Evolutionary conservation across 2,113 vertebrate genomes (phyloP), one percentile per base, ranked within the genome.

Genomic region (Corythoichthys intestinalis): DNA sequence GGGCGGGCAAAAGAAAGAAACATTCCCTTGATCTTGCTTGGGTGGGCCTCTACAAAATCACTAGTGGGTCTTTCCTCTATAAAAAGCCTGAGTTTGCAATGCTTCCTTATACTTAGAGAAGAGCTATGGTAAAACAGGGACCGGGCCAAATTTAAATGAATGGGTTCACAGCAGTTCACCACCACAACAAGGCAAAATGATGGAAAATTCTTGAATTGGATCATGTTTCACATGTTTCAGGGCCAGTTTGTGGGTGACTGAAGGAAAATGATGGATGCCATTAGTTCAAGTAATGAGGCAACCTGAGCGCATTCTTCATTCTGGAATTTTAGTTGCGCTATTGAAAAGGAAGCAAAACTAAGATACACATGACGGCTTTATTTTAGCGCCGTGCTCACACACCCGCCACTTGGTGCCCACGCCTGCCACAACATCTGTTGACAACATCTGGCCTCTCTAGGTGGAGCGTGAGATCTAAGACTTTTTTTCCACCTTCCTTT

Each of bases 1-100:
- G 82, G 65, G 71, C 77, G 66, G 68, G 66, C 37, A 20, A 38
- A 80, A 73, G 78, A 70, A 81, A 81, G 69, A 71, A 75, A 74
- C 66, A 64, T 48, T 71, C 80, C 81, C 84, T 86, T 89, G 83
- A 88, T 89, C 77, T 91, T 58, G 54, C 73, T 62, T 90, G 90
- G 90, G 90, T 91, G 90, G 91, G 89, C 87, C 85, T 77, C 77
- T 67, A 56, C 88, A 83, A 87, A 87, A 89, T 89, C 84, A 83
- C 35, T 46, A 86, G 72, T 71, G 76, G 34, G 70, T 50, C 72
- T 77, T 53, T 48, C 12, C 49, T 73, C 86, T 90, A 91, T 90
- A 90, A 87, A 91, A 89, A 91, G 89, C 78, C 47, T 0, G 14
- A 57, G 67, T 57, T 78, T 56, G 69, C 65, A 63, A 66, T 72